Evolutionary conservation across 2,888 invertebrate genomes (phyloP), one percentile per base, ranked within the genome.

Genomic region (Drosophila greeni): DNA sequence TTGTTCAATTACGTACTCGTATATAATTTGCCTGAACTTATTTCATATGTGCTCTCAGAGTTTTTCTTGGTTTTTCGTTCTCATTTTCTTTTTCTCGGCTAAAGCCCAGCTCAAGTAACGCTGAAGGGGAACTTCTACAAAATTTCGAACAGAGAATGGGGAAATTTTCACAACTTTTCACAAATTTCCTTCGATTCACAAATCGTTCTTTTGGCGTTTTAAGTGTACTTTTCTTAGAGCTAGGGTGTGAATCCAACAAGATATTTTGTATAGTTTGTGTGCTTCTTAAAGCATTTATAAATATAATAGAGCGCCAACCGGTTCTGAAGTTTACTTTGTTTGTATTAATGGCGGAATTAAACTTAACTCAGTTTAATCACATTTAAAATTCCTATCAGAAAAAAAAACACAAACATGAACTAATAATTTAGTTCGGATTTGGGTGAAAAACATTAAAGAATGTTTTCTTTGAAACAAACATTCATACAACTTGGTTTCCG

Each of bases 31-130:
- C 67, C 61, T 52, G 53, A 65, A 65, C 61, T 65, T 62, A 52
- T 52, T 65, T 62, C 76, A 62, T 70, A 73, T 70, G 75, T 67
- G 48, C 66, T 74, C 71, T 59, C 47, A 52, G 45, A 67, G 36
- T 66, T 36, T 39, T 67, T 65, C 61, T 51, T 65, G 61, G 61
- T 60, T 59, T 53, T 42, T 45, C 43, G 43, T 56, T 29, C n/a
- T 51, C 18, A 24, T 51, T 51, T 33, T 37, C 20, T 34, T 23
- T 26, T 14, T 42, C 36, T 40, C 31, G 40, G 29, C 29, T 12
- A 18, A 45, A 29, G 43, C 54, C 34, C 34, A 6, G 14, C 54
- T 56, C 55, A 29, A 54, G 55, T 54, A 56, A 56, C 55, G 26
- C 55, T 56, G 55, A 54, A 36, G 55, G 29, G 45, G 45, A 29